Evolutionary conservation across 2,113 vertebrate species (phyloP).

Genomic region (Oncorhynchus keta): DNA sequence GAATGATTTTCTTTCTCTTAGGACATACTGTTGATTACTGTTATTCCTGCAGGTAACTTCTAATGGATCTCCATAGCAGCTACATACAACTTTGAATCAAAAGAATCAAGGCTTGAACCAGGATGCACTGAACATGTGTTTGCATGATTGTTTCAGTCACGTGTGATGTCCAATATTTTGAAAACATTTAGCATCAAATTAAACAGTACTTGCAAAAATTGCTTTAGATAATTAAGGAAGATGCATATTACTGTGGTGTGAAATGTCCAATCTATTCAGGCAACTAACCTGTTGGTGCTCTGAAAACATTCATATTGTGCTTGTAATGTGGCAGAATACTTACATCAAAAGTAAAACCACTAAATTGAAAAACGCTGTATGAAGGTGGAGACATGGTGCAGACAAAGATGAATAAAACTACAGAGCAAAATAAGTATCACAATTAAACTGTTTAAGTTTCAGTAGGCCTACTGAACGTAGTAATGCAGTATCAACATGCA

Average conservation of each 20-base stretch:
- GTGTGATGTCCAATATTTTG: neutral
- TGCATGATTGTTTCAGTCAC: neutral
- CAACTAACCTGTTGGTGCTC: neutral
- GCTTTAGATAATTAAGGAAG: neutral
- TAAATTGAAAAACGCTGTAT: neutral
- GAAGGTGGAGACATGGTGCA: neutral
- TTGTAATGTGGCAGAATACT: neutral
- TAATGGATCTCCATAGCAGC: slow-evolving; percentile 10
- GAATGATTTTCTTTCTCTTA: neutral
- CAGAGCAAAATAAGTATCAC: no score
- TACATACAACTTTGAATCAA: neutral
- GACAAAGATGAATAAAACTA: neutral
- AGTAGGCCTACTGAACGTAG: neutral
- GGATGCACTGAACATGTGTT: neutral
- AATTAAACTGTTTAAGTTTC: neutral
- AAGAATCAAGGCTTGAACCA: neutral
- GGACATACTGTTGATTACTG: slow-evolving; percentile 15
- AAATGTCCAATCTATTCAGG: neutral
- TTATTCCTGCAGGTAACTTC: slow-evolving; percentile 29
- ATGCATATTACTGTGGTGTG: neutral
- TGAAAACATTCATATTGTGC: neutral
- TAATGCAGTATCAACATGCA: neutral
- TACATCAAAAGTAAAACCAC: neutral
- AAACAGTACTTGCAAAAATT: neutral
- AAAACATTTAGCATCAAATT: neutral